Conservation (phyloP, 2,113 vertebrate genomes). For the Syrmaticus mikado region DNA sequence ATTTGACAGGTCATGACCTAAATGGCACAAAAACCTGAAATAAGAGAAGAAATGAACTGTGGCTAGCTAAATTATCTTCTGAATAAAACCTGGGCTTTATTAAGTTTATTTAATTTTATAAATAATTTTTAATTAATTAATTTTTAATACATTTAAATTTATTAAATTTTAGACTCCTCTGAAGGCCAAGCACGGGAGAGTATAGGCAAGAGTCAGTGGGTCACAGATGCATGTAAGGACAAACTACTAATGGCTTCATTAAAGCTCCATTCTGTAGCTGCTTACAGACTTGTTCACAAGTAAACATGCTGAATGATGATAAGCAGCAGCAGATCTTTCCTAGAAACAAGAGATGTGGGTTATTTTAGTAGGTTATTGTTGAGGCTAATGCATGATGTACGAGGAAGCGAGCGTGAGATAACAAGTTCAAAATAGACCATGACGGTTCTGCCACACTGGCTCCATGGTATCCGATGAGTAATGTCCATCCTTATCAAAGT, state of each 20-base stretch:
- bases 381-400: slow-evolving; percentile 41
- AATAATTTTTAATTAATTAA: too few relatives aligned
- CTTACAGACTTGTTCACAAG: fast-evolving
- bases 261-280: neutral
- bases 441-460: neutral
- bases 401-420: slow-evolving; percentile 77
- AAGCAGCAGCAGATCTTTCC: neutral
- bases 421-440: slow-evolving; percentile 75
- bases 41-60: neutral
- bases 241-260: fast-evolving
- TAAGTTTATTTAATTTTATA: too few relatives aligned
- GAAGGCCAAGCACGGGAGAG: neutral
- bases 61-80: neutral
- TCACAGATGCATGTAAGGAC: neutral
- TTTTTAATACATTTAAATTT: too few relatives aligned
- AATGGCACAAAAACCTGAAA: neutral
- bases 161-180: neutral
- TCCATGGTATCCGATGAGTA: slow-evolving; percentile 56
- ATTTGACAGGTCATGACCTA: neutral
- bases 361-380: slow-evolving; percentile 51
- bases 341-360: slow-evolving; percentile 31
- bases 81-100: neutral
- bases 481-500: slow-evolving; percentile 66
- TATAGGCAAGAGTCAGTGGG: neutral
- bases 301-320: neutral